phyloP scores from a whole-genome alignment of 2,113 vertebrate genomes.

The Mus musculus region GRCm39 chr16:76422501-76423000 shows the following conservation, averaged over 20 bases:
- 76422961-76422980: slow-evolving; percentile 84
- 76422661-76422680: slow-evolving; percentile 60
- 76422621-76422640: not conserved
- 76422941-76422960: slow-evolving; percentile 83
- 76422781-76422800: slow-evolving; percentile 80
- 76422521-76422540: not conserved
- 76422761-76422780: slow-evolving; percentile 63
- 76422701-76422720: slow-evolving; percentile 36
- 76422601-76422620: not conserved
- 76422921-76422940: slow-evolving; percentile 85
- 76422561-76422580: not conserved
- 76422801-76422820: slow-evolving; percentile 82
- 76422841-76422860: slow-evolving; percentile 83
- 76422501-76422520: not conserved
- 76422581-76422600: not conserved
- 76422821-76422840: slow-evolving; percentile 79
- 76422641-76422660: slow-evolving; percentile 48
- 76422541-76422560: slow-evolving; percentile 1
- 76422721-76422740: slow-evolving; percentile 75
- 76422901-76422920: slow-evolving; percentile 72
- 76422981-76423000: slow-evolving; percentile 87
- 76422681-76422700: slow-evolving; percentile 45
- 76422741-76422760: slow-evolving; percentile 77
- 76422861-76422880: slow-evolving; percentile 79
- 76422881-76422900: slow-evolving; percentile 61